Conservation (phyloP, 2,113 vertebrate genomes). For the Myodes glareolus region DNA sequence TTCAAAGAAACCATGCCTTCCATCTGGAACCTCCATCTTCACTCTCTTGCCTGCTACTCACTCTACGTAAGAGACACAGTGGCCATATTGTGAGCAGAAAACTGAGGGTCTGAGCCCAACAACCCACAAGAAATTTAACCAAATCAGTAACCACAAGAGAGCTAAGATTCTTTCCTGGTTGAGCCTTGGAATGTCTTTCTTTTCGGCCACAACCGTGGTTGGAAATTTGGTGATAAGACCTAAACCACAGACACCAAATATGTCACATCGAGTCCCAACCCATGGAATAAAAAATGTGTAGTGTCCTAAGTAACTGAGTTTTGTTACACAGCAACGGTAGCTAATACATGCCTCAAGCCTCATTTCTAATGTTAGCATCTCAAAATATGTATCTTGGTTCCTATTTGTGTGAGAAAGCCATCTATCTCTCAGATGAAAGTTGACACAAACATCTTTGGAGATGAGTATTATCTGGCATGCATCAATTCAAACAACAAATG, state of each 20-base stretch:
- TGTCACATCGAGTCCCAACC: background rate
- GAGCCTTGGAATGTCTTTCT: background rate
- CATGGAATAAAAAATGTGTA: background rate
- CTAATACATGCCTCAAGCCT: background rate
- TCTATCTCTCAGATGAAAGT: background rate
- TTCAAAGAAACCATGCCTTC: background rate
- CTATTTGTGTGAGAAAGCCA: background rate
- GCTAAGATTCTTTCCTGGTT: no score
- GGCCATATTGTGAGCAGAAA: background rate
- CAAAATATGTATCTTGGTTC: background rate
- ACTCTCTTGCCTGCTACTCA: background rate
- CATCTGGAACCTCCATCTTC: accelerated
- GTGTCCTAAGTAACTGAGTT: background rate
- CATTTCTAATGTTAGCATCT: background rate
- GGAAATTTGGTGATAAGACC: background rate
- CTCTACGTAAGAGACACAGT: background rate
- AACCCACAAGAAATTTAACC: background rate
- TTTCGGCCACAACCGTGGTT: no score
- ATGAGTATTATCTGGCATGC: background rate
- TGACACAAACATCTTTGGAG: background rate
- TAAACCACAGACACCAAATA: background rate
- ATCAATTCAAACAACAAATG: background rate
- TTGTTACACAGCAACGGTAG: background rate
- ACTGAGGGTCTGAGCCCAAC: background rate
- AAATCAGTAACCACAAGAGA: background rate